phyloP scores from a whole-genome alignment of 2,888 invertebrate genomes.

The Nysson spinosus region DNA sequence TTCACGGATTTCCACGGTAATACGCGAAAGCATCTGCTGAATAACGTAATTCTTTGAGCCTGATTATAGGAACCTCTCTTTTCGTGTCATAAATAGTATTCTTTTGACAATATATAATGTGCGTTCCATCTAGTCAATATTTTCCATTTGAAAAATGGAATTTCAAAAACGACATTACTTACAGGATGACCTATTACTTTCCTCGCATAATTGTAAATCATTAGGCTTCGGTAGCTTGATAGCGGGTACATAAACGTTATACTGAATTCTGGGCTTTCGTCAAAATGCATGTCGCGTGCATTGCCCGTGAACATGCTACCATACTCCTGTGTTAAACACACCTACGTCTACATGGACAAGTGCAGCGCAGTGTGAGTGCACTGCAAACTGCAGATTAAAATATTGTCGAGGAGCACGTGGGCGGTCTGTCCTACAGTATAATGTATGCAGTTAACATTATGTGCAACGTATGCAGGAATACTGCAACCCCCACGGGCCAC shows the following conservation, averaged over 20 bases:
- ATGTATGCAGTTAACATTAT: conserved; percentile 43
- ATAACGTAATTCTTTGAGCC: background rate
- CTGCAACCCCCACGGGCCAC: conserved; percentile 23
- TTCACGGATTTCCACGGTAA: background rate
- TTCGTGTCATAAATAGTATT: no score
- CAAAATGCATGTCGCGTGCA: background rate
- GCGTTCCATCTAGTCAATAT: no score
- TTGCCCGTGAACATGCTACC: background rate
- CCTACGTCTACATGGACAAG: conserved; percentile 3
- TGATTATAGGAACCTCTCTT: no score
- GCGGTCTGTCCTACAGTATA: conserved; percentile 45
- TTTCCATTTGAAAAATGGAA: no score
- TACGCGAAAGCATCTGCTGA: background rate
- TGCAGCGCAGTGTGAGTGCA: conserved; percentile 11
- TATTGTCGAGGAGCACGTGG: conserved; percentile 50
- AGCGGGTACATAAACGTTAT: no score
- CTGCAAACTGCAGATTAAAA: conserved; percentile 53
- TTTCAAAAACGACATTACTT: no score
- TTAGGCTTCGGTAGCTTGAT: no score
- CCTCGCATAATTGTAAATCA: no score
- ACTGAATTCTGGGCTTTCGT: no score
- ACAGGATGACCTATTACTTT: no score
- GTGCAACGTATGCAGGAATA: conserved; percentile 27
- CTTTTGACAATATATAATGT: no score
- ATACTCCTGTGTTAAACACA: background rate